Conservation (phyloP, 2,113 vertebrate genomes). For the Prochilodus magdalenae region DNA sequence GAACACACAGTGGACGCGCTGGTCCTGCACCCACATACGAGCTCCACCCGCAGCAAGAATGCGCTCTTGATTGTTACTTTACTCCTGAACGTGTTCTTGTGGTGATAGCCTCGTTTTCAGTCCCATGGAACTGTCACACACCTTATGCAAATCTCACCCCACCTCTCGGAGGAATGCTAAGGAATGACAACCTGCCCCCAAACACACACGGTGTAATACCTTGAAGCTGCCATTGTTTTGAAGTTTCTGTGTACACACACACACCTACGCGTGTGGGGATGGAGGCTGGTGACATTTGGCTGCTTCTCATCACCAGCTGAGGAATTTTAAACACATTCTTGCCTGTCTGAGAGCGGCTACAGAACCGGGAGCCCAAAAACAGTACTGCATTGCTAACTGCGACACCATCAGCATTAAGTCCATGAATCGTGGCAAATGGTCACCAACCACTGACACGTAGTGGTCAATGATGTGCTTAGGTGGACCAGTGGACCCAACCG, state of each 20-base stretch:
- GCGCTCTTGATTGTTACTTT: not conserved
- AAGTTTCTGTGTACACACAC: constrained; percentile 22
- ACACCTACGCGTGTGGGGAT: not conserved
- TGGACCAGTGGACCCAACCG: no score
- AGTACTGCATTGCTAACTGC: no score
- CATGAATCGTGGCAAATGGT: no score
- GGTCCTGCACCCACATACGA: not conserved
- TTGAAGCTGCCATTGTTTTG: constrained; percentile 12
- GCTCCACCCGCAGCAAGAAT: not conserved
- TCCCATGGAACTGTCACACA: not conserved
- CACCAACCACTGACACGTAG: no score
- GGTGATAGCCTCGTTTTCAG: not conserved
- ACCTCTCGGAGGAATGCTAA: constrained; percentile 65
- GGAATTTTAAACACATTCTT: constrained; percentile 30
- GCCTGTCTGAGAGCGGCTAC: no score
- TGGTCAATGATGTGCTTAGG: no score
- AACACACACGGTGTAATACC: not conserved
- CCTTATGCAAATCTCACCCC: constrained; percentile 35
- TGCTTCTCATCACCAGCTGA: not conserved
- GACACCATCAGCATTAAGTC: no score
- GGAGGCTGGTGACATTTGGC: not conserved
- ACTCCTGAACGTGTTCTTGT: not conserved
- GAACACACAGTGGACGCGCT: not conserved
- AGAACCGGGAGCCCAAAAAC: no score
- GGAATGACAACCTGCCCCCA: not conserved